Conservation (phyloP, 2,113 vertebrate species). For the Cheirogaleus medius region DNA sequence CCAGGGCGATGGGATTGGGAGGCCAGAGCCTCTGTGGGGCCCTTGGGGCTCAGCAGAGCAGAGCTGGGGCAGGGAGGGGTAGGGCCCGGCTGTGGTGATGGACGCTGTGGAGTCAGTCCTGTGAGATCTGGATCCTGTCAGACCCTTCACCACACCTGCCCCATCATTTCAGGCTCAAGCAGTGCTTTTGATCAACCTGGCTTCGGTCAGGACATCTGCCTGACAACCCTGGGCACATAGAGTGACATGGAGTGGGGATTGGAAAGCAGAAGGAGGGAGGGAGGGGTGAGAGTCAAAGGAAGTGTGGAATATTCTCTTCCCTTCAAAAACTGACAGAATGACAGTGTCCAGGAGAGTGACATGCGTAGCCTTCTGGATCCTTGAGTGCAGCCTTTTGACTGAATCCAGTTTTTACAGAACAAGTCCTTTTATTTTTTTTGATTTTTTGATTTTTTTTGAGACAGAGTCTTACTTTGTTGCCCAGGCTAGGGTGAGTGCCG, state of each 20-base stretch:
- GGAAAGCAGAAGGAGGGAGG: neutral
- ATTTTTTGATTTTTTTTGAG: too few relatives aligned
- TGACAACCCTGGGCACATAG: neutral
- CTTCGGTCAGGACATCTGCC: neutral
- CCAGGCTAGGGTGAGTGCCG: too few relatives aligned
- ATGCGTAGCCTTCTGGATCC: too few relatives aligned
- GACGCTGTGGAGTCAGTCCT: neutral
- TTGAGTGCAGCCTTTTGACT: too few relatives aligned
- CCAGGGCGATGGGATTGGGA: too few relatives aligned
- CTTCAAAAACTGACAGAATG: neutral
- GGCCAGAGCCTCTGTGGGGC: neutral
- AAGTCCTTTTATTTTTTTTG: too few relatives aligned
- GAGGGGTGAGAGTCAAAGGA: neutral
- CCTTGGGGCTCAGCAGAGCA: neutral
- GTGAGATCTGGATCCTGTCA: neutral
- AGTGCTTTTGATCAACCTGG: neutral
- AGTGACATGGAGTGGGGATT: neutral
- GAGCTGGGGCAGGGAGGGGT: fast-evolving
- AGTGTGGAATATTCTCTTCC: neutral
- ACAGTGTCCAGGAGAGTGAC: neutral
- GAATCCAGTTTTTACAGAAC: too few relatives aligned
- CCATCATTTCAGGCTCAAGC: neutral
- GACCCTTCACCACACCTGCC: neutral
- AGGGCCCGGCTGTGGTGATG: neutral
- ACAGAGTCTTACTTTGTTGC: too few relatives aligned